Evolutionary conservation across 2,888 invertebrate species (phyloP).

Genomic region (Agrotis ipsilon): DNA sequence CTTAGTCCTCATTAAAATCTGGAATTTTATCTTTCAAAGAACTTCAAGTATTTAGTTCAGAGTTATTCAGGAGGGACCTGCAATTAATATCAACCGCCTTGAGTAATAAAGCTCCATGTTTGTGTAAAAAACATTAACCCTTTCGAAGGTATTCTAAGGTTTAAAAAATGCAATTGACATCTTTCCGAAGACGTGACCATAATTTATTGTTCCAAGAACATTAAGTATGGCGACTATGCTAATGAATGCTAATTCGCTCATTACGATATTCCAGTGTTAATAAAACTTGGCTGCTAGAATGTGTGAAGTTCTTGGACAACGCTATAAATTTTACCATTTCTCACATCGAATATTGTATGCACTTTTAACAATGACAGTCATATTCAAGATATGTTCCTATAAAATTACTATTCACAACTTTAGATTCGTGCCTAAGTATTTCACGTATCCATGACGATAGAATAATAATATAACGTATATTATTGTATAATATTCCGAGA

Average conservation of each 20-base stretch:
- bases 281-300: constrained; percentile 26
- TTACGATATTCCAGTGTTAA: constrained; percentile 26
- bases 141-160: background rate
- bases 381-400: background rate
- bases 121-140: background rate
- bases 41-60: constrained; percentile 13
- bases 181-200: background rate
- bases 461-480: background rate
- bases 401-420: background rate
- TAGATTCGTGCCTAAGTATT: background rate
- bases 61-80: background rate
- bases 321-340: constrained; percentile 11
- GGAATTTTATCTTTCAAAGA: constrained; percentile 27
- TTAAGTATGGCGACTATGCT: constrained; percentile 4
- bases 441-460: too few relatives aligned
- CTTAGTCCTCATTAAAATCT: constrained; percentile 6
- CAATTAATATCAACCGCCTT: background rate
- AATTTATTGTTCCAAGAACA: constrained; percentile 4
- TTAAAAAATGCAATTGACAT: background rate
- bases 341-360: background rate
- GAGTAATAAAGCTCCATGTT: background rate
- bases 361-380: constrained; percentile 1
- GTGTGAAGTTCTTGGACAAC: constrained; percentile 6
- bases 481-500: too few relatives aligned
- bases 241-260: constrained; percentile 25